These are phyloP conservation scores for Phalacrocorax brasilianus DNA, from an alignment of 2,113 vertebrate genomes.

Conservation along the genomic window DNA sequence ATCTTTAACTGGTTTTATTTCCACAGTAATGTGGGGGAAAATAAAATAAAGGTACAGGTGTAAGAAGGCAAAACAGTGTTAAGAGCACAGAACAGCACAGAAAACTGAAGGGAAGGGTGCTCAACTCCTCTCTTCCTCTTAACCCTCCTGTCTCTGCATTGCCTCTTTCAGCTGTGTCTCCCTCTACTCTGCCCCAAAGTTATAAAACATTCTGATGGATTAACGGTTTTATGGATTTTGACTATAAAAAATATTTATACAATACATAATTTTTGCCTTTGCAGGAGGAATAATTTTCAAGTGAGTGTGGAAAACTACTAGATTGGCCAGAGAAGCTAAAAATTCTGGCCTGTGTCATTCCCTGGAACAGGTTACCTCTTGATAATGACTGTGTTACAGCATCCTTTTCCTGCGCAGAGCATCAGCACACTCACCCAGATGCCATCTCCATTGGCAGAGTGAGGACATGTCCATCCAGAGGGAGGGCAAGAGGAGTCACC, in stretches of 20 bases:
- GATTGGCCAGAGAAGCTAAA: neutral
- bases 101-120: neutral
- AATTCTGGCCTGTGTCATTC: neutral
- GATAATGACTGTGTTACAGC: neutral
- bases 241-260: neutral
- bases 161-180: neutral
- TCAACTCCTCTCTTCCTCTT: neutral
- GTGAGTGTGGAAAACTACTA: neutral
- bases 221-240: neutral
- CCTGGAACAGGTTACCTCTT: neutral
- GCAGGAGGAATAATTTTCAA: neutral
- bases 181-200: neutral
- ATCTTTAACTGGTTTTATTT: neutral
- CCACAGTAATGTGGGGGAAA: neutral
- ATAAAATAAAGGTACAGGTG: neutral
- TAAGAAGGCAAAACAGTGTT: neutral
- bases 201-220: neutral
- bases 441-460: neutral
- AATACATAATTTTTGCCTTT: neutral
- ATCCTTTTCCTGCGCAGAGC: neutral
- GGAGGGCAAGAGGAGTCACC: neutral
- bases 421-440: accelerated
- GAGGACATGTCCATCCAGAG: neutral
- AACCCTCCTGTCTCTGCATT: neutral
- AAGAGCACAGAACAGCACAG: neutral